Conservation (phyloP, 2,888 invertebrate species). For the Sarcophaga carnaria region DNA sequence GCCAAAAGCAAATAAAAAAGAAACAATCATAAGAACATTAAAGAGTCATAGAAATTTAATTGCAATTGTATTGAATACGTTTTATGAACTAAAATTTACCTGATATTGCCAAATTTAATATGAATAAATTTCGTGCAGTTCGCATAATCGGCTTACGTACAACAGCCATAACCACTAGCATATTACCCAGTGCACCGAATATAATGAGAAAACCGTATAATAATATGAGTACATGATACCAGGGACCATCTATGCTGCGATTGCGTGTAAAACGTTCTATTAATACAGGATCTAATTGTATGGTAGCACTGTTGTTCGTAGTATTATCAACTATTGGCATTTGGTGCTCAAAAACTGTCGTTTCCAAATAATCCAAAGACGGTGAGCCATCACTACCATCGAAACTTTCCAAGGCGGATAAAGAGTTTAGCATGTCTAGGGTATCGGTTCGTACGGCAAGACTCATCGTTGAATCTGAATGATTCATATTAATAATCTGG, state of each 20-base stretch:
- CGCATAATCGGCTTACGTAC: conserved; percentile 94
- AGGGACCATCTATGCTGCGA: conserved; percentile 87
- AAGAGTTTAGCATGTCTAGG: conserved; percentile 66
- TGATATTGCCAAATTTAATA: conserved; percentile 93
- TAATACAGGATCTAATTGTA: conserved; percentile 73
- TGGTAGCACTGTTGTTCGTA: conserved; percentile 44
- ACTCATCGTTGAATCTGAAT: conserved; percentile 69
- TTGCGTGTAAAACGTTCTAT: conserved; percentile 86
- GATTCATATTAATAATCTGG: conserved; percentile 75
- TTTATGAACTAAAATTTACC: conserved; percentile 73
- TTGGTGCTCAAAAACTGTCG: conserved; percentile 29
- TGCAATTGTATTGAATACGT: too few relatives aligned
- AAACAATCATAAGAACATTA: background rate
- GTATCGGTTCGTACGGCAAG: conserved; percentile 60
- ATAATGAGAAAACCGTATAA: conserved; percentile 89
- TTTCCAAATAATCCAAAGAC: conserved; percentile 70
- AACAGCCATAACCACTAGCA: conserved; percentile 90
- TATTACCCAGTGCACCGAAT: conserved; percentile 92
- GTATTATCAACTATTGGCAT: conserved; percentile 53
- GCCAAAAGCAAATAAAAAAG: background rate
- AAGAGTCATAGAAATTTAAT: background rate
- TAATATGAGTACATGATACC: conserved; percentile 86
- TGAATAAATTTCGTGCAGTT: conserved; percentile 96
- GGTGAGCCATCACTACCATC: conserved; percentile 54
- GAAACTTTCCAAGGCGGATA: conserved; percentile 49